Evolutionary conservation across 2,113 vertebrate genomes (phyloP), one percentile per base, ranked within the genome.

Genomic region (Chlorocebus sabaeus): DNA sequence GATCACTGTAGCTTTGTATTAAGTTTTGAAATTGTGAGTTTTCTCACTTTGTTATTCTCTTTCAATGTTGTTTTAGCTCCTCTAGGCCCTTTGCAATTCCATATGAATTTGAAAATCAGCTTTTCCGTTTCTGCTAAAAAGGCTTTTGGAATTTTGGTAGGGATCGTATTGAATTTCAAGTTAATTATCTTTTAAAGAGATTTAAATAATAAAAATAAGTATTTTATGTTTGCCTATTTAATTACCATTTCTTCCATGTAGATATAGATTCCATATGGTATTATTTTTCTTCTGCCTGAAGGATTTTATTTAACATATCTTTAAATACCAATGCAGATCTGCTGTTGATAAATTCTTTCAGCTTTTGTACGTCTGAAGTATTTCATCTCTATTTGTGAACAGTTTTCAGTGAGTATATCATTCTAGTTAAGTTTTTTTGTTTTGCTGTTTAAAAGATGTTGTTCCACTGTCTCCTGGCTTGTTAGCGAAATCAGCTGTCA

Each of bases 41-140:
- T 18, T 79, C 27, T 48, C 7, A 30, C 25, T 72, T 78, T 61
- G 40, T 68, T 90, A 68, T 11, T 73, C 40, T 59, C 76, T 93
- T 93, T 83, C n/a, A 35, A 0, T 55, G 25, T 64, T 95, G 22
- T 90, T 93, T 83, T 76, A 90, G 30, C 59, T 70, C 4, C 75
- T 80, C 22, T 45, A 40, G 83, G 43, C n/a, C 25, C 30, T 43
- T 81, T 81, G 35, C 55, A 81, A 80, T 64, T 57, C 11, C 12
- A 6, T 43, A 55, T 67, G 16, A 80, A 43, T 94, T 94, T 82
- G 23, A 38, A 48, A 45, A 50, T 87, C 10, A 20, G 27, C 50
- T 70, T 87, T 97, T 94, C 43, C 45, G 79, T 84, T 94, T 96
- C 76, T 94, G 32, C n/a, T 70, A 83, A 93, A 91, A 92, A 52